A percentile compares a stretch with the other conserved stretches of the same genome.
Evolutionary conservation across 1,140 invertebrate genomes (phyloP).

Genomic region (Penaeus vannamei): DNA sequence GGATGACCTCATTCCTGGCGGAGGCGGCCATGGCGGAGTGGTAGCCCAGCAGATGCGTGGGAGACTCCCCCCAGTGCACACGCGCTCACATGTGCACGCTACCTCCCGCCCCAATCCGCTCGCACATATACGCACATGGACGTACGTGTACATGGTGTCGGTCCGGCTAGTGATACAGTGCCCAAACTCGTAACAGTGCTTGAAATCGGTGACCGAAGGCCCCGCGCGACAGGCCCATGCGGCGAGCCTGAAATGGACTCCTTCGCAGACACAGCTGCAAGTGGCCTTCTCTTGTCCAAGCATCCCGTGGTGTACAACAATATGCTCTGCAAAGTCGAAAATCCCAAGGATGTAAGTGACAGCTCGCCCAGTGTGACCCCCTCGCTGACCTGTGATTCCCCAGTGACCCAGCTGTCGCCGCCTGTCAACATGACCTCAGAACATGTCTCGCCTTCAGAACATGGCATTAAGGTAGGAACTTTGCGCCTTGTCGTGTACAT

Average conservation of each 20-base stretch:
- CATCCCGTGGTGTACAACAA: slow-evolving; percentile 46
- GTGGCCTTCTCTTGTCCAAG: slow-evolving; percentile 29
- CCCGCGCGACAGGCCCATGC: neutral
- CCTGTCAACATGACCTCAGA: neutral
- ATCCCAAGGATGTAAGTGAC: slow-evolving; percentile 9
- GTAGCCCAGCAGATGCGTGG: slow-evolving; percentile 54
- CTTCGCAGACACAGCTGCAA: slow-evolving; percentile 25
- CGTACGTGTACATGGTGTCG: neutral
- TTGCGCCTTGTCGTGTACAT: neutral
- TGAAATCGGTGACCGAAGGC: neutral
- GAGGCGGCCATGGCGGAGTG: neutral
- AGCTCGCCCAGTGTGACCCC: slow-evolving; percentile 36
- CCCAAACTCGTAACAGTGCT: neutral
- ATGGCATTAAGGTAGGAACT: neutral
- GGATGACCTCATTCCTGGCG: slow-evolving; percentile 54
- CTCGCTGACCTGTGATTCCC: neutral
- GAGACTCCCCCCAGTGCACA: slow-evolving; percentile 52
- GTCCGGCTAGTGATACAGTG: neutral
- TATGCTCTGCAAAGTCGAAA: slow-evolving; percentile 45
- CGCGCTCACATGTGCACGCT: slow-evolving; percentile 51
- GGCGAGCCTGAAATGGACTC: slow-evolving; percentile 32
- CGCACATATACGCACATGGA: neutral
- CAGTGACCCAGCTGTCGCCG: slow-evolving; percentile 31
- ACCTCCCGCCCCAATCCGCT: neutral
- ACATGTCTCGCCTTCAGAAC: neutral